A percentile compares a stretch with the other conserved stretches of the same genome.
phyloP scores from a whole-genome alignment of 2,888 invertebrate species.

The Diarsia brunnea region DNA sequence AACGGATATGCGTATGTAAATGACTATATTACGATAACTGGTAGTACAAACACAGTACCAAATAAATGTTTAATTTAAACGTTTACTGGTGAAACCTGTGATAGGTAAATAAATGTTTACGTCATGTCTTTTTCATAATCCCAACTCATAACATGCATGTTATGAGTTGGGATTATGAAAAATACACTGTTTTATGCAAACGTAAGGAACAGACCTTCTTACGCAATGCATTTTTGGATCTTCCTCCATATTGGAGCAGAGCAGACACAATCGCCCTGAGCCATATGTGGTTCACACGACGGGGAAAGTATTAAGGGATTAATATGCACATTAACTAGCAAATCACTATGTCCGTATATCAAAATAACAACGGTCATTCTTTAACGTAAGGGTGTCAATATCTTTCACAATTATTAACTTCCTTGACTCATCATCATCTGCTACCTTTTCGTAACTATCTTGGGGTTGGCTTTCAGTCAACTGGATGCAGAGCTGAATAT shows the following conservation, averaged over 20 bases:
- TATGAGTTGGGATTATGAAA: background rate
- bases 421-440: background rate
- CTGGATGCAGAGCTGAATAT: background rate
- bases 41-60: background rate
- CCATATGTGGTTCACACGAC: background rate
- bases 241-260: background rate
- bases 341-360: background rate
- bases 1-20: slow-evolving; percentile 23
- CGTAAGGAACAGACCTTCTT: background rate
- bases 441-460: too few relatives aligned
- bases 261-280: background rate
- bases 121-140: too few relatives aligned
- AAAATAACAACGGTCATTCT: background rate
- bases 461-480: too few relatives aligned
- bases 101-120: background rate
- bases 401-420: background rate
- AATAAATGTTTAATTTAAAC: background rate
- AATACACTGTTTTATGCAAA: background rate
- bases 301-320: background rate
- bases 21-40: background rate
- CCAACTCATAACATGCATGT: too few relatives aligned
- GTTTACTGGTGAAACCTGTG: background rate
- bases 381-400: too few relatives aligned
- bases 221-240: background rate
- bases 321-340: background rate